Evolutionary conservation across 2,797 vertebrate species (phyloP).

Genomic region (Tapirus indicus): DNA sequence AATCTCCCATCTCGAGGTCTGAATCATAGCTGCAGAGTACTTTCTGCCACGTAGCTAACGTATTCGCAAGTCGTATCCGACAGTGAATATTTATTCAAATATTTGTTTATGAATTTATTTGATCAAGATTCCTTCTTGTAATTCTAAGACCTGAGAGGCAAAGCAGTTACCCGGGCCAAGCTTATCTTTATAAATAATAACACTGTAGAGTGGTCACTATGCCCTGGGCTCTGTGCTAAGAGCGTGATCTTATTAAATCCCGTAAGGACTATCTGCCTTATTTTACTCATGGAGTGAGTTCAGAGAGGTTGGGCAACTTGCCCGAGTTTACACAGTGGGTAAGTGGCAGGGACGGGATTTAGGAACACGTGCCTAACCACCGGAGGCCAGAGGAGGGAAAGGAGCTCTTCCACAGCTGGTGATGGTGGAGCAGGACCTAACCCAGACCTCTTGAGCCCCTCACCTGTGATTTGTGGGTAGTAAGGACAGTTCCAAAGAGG

Average conservation of each 20-base stretch:
- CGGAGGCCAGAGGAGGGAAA: too few species aligned
- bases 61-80: not conserved
- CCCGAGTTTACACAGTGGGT: not conserved
- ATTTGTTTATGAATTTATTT: not conserved
- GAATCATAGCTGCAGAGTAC: not conserved
- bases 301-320: not conserved
- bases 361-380: accelerated
- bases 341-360: not conserved
- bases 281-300: not conserved
- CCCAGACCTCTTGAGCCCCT: accelerated
- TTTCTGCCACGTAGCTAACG: not conserved
- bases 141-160: not conserved
- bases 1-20: not conserved
- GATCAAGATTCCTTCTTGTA: not conserved
- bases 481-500: accelerated
- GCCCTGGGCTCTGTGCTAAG: not conserved
- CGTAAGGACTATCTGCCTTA: accelerated
- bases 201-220: accelerated
- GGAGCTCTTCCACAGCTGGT: accelerated
- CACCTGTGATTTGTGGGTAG: not conserved
- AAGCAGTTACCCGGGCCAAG: not conserved
- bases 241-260: not conserved
- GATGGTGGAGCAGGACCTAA: not conserved
- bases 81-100: not conserved
- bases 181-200: not conserved